Conservation (phyloP, 2,797 vertebrate species). For the Sandelia bainsii region DNA sequence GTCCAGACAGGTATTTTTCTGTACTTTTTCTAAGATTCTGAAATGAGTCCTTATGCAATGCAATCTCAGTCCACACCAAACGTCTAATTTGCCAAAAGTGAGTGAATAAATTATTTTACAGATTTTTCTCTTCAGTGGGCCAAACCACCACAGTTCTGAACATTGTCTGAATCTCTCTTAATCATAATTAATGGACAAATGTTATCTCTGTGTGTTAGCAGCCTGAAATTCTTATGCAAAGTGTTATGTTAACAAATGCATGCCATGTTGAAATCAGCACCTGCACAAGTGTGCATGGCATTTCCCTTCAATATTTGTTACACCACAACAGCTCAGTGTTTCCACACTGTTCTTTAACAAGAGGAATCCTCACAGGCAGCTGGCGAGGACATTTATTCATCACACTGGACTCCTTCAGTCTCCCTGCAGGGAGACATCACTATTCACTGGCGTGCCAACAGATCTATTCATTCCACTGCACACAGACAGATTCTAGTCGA, state of each 20-base stretch:
- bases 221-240: neutral
- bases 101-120: neutral
- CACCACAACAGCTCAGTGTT: conserved; percentile 9
- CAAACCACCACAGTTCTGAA: neutral
- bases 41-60: too few species aligned
- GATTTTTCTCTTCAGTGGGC: neutral
- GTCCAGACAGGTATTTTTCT: too few species aligned
- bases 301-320: conserved; percentile 20
- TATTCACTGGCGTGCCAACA: conserved; percentile 33
- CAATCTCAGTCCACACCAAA: too few species aligned
- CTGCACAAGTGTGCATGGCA: neutral
- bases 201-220: neutral
- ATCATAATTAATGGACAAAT: neutral
- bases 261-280: neutral
- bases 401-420: conserved; percentile 21
- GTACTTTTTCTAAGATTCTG: too few species aligned
- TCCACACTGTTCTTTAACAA: conserved; percentile 20
- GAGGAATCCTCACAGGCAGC: conserved; percentile 33
- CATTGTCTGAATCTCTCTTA: too few species aligned
- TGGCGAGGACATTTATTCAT: conserved; percentile 43
- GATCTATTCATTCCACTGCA: conserved; percentile 40
- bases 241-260: conserved; percentile 2
- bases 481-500: conserved; percentile 26
- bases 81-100: neutral
- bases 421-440: conserved; percentile 24